Evolutionary conservation across 64 coral and sea anemone species (phyloP).

Genomic region (Actinia equina): DNA sequence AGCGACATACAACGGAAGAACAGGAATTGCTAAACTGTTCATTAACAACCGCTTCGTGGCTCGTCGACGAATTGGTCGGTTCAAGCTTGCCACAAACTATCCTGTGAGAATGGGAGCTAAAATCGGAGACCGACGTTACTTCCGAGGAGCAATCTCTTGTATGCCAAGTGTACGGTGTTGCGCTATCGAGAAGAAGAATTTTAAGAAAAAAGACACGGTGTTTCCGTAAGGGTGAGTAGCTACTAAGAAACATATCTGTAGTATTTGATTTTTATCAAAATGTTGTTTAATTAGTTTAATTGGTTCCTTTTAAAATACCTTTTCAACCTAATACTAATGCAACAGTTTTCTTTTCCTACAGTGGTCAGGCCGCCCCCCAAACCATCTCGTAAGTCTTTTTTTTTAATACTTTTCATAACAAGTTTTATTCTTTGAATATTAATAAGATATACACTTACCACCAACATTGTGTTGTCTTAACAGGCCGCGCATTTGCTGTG

Average conservation of each 20-base stretch:
- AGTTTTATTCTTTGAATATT: too few species aligned
- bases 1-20: slow-evolving; percentile 55
- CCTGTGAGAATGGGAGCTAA: slow-evolving; percentile 15
- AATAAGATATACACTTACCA: neutral
- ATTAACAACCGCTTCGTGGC: slow-evolving; percentile 55
- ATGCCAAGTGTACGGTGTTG: slow-evolving; percentile 67
- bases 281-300: too few species aligned
- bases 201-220: slow-evolving; percentile 43
- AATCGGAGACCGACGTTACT: slow-evolving; percentile 50
- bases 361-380: neutral
- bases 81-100: neutral
- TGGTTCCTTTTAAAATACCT: neutral
- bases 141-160: slow-evolving; percentile 69
- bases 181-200: slow-evolving; percentile 37
- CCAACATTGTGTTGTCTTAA: neutral
- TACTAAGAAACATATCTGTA: too few species aligned
- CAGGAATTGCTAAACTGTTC: slow-evolving; percentile 58
- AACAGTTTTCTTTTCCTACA: neutral
- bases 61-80: slow-evolving; percentile 23
- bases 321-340: too few species aligned
- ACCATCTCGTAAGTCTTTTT: too few species aligned
- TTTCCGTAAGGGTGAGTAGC: slow-evolving; percentile 35
- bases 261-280: too few species aligned
- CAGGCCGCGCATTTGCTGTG: slow-evolving; percentile 44
- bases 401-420: too few species aligned